Conservation (phyloP, 1,140 invertebrate genomes). For the Conus betulinus region DNA sequence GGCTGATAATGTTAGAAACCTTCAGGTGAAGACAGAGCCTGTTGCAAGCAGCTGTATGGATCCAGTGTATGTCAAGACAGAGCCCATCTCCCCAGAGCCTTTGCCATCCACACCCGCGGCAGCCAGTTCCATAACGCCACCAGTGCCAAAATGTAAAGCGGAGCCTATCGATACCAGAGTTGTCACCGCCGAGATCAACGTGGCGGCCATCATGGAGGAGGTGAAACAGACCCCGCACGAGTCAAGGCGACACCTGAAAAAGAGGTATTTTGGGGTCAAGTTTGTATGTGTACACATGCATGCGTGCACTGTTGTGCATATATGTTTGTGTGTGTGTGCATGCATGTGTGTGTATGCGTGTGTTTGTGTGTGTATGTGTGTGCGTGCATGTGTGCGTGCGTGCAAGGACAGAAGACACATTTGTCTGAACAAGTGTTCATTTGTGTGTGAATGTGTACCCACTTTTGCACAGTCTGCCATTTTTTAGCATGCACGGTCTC, state of each 20-base stretch:
- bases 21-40: slow-evolving; percentile 21
- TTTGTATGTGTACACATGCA: not conserved
- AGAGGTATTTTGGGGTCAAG: not conserved
- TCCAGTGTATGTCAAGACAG: not conserved
- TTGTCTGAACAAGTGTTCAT: too few species aligned
- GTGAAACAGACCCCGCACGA: slow-evolving; percentile 87
- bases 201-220: slow-evolving; percentile 57
- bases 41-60: not conserved
- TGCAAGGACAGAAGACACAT: too few species aligned
- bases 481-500: too few species aligned
- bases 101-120: not conserved
- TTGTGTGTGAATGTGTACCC: too few species aligned
- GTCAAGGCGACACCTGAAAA: slow-evolving; percentile 76
- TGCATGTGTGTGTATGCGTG: too few species aligned
- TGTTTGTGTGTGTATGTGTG: too few species aligned
- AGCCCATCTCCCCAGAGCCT: slow-evolving; percentile 21
- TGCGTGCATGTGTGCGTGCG: too few species aligned
- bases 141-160: too few species aligned
- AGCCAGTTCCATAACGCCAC: too few species aligned
- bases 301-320: not conserved
- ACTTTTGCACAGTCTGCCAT: too few species aligned
- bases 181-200: slow-evolving; percentile 37
- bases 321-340: not conserved
- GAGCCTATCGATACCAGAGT: not conserved
- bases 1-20: not conserved